Evolutionary conservation across 2,797 vertebrate species (phyloP).

Genomic region (Platyrinchus mystaceus): DNA sequence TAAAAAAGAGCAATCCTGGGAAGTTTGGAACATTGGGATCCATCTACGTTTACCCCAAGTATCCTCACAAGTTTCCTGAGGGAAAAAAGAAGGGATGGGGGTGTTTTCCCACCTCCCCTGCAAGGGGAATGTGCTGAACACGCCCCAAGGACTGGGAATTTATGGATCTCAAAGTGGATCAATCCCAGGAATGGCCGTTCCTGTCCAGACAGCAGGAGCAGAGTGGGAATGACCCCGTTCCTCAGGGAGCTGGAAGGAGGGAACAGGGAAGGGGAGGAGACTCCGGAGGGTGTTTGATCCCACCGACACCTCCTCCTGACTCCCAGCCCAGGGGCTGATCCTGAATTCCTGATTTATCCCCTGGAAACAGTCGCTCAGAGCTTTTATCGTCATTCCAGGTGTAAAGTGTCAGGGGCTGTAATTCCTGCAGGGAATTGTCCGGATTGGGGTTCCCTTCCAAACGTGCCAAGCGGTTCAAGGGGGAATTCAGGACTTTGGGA

Average conservation of each 20-base stretch:
- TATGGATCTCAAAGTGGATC: too few species aligned
- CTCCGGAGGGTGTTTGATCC: too few species aligned
- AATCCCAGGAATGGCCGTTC: background rate
- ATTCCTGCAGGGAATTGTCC: conserved; percentile 31
- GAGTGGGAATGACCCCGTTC: background rate
- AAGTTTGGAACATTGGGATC: too few species aligned
- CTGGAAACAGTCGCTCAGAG: background rate
- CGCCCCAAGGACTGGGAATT: too few species aligned
- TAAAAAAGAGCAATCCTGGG: too few species aligned
- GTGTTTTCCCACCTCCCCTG: too few species aligned
- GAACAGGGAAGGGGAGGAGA: too few species aligned
- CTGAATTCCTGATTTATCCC: conserved; percentile 32
- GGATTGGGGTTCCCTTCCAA: conserved; percentile 21
- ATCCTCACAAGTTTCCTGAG: too few species aligned
- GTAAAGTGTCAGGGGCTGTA: conserved; percentile 46
- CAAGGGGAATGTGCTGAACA: too few species aligned
- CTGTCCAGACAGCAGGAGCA: background rate
- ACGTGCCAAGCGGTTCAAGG: background rate
- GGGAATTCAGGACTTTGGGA: background rate
- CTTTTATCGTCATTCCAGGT: conserved; percentile 66
- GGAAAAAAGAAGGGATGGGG: too few species aligned
- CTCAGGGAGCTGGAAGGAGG: too few species aligned
- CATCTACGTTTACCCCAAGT: too few species aligned
- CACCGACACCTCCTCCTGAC: background rate
- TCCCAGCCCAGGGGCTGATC: background rate